Evolutionary conservation across 2,113 vertebrate genomes (phyloP).

Genomic region (Natator depressus): DNA sequence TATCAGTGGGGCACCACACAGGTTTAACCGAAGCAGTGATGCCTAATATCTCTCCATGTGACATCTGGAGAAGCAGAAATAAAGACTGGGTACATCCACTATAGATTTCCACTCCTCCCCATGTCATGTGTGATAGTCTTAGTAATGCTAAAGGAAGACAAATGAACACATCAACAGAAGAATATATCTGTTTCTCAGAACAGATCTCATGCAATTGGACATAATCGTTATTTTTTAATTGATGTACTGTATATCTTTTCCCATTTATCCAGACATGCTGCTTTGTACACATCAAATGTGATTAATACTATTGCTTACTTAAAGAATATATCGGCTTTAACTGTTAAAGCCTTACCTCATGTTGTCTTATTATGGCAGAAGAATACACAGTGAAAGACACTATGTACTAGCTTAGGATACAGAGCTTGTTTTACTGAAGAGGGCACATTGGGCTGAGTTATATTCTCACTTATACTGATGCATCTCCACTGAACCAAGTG

Average conservation of each 20-base stretch:
- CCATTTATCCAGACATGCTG: neutral
- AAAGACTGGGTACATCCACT: constrained; percentile 68
- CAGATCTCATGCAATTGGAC: neutral
- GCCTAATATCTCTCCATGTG: constrained; percentile 77
- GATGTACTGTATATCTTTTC: neutral
- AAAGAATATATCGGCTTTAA: neutral
- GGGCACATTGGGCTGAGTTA: neutral
- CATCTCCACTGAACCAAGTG: neutral
- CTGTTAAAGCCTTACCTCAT: neutral
- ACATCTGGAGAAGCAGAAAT: constrained; percentile 73
- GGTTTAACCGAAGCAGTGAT: constrained; percentile 76
- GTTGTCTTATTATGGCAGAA: neutral
- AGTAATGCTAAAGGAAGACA: neutral
- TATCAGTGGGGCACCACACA: constrained; percentile 77
- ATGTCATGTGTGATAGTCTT: neutral
- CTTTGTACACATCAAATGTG: constrained; percentile 1
- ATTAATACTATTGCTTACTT: neutral
- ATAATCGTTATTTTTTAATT: neutral
- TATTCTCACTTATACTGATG: neutral
- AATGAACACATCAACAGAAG: neutral
- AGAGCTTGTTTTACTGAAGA: constrained; percentile 6
- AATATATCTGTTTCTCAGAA: neutral
- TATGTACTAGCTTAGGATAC: constrained; percentile 7
- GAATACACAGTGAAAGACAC: neutral
- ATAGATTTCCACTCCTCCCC: constrained; percentile 52